phyloP scores from a whole-genome alignment of 2,888 invertebrate genomes.

The Stictocephala bisonia region DNA sequence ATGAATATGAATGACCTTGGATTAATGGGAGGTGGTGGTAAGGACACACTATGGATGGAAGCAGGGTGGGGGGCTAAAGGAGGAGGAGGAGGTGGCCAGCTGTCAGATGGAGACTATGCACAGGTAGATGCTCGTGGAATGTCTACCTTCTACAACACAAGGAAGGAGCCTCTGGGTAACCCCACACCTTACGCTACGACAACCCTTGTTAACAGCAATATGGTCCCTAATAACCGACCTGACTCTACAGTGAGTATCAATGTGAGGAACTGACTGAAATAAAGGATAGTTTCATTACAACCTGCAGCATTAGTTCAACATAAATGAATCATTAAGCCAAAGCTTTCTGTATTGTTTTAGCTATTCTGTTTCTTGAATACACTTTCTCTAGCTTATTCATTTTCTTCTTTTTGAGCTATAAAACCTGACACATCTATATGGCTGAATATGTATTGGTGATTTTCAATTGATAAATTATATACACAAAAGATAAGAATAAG shows the following conservation, averaged over 20 bases:
- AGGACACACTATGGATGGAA: constrained; percentile 78
- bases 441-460: too few species aligned
- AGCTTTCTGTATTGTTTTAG: too few species aligned
- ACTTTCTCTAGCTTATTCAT: too few species aligned
- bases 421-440: too few species aligned
- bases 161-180: constrained; percentile 74
- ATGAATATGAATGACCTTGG: constrained; percentile 59
- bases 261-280: too few species aligned
- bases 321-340: too few species aligned
- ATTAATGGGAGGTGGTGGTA: constrained; percentile 67
- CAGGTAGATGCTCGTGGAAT: constrained; percentile 73
- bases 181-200: constrained; percentile 82
- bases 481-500: too few species aligned
- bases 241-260: constrained; percentile 47
- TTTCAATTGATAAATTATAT: too few species aligned
- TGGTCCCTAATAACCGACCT: constrained; percentile 49
- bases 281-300: too few species aligned
- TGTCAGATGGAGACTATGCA: constrained; percentile 73
- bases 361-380: too few species aligned
- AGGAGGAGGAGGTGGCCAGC: constrained; percentile 69
- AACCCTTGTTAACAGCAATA: constrained; percentile 69
- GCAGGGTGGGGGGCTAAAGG: constrained; percentile 70
- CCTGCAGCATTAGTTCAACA: too few species aligned
- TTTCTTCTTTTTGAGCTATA: too few species aligned
- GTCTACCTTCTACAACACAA: constrained; percentile 76